phyloP scores from a whole-genome alignment of 2,797 vertebrate species.

The Characodon lateralis region DNA sequence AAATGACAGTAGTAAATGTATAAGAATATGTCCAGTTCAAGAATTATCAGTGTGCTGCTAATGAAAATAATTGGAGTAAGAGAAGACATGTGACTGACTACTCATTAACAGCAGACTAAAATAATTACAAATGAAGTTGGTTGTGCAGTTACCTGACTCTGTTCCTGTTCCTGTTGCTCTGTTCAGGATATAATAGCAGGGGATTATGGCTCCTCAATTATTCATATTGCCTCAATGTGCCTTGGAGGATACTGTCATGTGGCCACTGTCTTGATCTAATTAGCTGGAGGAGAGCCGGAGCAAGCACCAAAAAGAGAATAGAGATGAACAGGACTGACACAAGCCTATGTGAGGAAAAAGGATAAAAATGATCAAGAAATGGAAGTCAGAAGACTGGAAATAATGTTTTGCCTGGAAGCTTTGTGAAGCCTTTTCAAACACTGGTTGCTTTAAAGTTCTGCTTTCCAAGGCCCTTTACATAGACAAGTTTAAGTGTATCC shows the following conservation, averaged over 20 bases:
- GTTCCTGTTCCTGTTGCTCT: slow-evolving; percentile 55
- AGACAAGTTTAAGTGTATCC: no score
- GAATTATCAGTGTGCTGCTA: not conserved
- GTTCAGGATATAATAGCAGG: slow-evolving; percentile 64
- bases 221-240: slow-evolving; percentile 66
- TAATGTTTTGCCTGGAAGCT: not conserved
- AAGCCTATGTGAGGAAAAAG: not conserved
- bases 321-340: not conserved
- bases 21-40: not conserved
- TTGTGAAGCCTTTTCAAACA: not conserved
- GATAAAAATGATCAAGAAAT: not conserved
- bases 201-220: slow-evolving; percentile 75
- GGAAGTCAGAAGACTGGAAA: not conserved
- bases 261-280: slow-evolving; percentile 74
- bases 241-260: slow-evolving; percentile 67
- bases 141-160: slow-evolving; percentile 53
- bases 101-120: slow-evolving; percentile 54
- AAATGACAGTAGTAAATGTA: not conserved
- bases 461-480: not conserved
- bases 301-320: slow-evolving; percentile 20
- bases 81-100: slow-evolving; percentile 46
- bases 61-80: slow-evolving; percentile 43
- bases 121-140: slow-evolving; percentile 57
- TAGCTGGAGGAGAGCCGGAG: slow-evolving; percentile 50
- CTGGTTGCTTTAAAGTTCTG: not conserved